Conservation (phyloP, 1,140 invertebrate genomes). For the Lepidostoma basale region DNA sequence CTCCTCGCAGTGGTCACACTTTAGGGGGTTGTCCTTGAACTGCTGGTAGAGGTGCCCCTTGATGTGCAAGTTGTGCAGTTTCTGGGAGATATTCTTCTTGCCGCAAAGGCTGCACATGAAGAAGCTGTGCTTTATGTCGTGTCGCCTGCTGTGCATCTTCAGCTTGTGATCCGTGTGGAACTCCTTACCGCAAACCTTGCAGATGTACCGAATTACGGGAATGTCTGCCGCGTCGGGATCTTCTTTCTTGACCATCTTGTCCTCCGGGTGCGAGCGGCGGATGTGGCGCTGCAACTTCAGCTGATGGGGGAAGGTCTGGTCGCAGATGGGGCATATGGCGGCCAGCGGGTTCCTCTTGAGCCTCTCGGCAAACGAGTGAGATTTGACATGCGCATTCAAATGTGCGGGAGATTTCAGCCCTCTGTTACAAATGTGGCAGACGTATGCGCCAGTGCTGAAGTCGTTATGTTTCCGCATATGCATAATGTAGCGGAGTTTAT, state of each 20-base stretch:
- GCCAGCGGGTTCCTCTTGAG: constrained; percentile 53
- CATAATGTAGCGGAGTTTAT: constrained; percentile 52
- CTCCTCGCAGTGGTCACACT: constrained; percentile 54
- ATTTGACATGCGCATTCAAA: constrained; percentile 52
- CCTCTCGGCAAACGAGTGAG: constrained; percentile 56
- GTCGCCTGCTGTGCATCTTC: constrained; percentile 52
- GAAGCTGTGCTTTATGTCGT: constrained; percentile 54
- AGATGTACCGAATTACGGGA: constrained; percentile 49
- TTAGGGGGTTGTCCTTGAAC: constrained; percentile 53
- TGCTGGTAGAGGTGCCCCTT: constrained; percentile 55
- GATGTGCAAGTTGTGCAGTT: constrained; percentile 54
- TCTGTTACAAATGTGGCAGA: constrained; percentile 56
- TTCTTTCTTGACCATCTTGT: constrained; percentile 57
- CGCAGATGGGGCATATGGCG: constrained; percentile 58
- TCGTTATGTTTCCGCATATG: constrained; percentile 56
- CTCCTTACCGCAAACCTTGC: constrained; percentile 57
- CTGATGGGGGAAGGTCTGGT: constrained; percentile 53
- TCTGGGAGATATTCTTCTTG: constrained; percentile 55
- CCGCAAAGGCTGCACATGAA: constrained; percentile 59
- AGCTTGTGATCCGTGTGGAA: constrained; percentile 54
- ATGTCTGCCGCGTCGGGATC: constrained; percentile 55
- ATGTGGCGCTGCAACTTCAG: constrained; percentile 56
- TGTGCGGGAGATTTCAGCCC: constrained; percentile 54
- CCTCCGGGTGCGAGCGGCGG: constrained; percentile 54
- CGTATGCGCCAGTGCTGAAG: constrained; percentile 50